A percentile compares a stretch with the other conserved stretches of the same genome.
Conservation (phyloP, 2,888 invertebrate genomes). For the Eupithecia subumbrata region DNA sequence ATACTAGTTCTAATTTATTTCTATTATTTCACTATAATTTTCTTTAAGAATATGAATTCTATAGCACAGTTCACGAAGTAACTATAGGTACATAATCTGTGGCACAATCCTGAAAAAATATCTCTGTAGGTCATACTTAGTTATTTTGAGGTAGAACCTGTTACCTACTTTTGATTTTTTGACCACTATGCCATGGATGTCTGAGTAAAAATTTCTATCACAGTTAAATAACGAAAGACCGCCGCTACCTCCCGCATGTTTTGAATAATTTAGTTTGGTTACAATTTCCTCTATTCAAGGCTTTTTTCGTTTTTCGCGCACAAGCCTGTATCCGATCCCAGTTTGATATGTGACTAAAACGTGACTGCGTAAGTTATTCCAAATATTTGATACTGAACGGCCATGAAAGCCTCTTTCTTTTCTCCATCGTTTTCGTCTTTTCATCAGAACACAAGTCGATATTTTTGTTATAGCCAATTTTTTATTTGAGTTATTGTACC, state of each 20-base stretch:
- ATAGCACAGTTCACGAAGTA: too few species aligned
- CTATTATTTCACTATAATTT: too few species aligned
- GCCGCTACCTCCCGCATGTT: slow-evolving; percentile 32
- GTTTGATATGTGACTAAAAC: slow-evolving; percentile 57
- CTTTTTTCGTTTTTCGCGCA: slow-evolving; percentile 24
- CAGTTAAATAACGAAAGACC: slow-evolving; percentile 1
- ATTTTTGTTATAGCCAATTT: neutral
- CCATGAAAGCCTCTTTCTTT: neutral
- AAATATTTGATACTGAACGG: neutral
- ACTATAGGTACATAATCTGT: too few species aligned
- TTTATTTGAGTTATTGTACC: too few species aligned
- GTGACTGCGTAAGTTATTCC: slow-evolving; percentile 34
- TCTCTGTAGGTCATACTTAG: neutral
- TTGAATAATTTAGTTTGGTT: slow-evolving; percentile 59
- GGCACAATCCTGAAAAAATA: too few species aligned
- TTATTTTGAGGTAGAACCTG: neutral
- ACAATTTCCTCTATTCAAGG: slow-evolving; percentile 33
- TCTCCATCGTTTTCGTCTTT: neutral
- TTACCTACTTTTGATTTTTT: neutral
- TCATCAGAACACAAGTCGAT: neutral
- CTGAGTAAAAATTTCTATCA: neutral
- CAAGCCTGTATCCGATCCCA: slow-evolving; percentile 28
- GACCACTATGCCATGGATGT: neutral
- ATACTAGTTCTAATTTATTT: too few species aligned
- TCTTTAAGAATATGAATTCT: too few species aligned